Evolutionary conservation across 2,113 vertebrate species (phyloP), one percentile per base, ranked within the genome.

Genomic region (Neolamprologus sp.): DNA sequence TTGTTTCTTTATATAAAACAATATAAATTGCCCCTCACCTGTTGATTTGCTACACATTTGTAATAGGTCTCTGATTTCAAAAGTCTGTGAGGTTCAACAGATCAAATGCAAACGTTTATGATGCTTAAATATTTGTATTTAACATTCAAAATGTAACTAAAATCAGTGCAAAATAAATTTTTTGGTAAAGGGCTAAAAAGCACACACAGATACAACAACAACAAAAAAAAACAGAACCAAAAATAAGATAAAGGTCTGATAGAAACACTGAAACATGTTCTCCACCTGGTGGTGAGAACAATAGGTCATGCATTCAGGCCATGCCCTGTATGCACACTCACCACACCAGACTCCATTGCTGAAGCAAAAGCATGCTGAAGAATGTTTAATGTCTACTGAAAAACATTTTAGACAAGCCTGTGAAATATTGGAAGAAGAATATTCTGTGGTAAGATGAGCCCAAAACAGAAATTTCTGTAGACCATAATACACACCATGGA

Each of bases 201-300:
- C 53, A 55, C 53, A 26, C 54, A 57, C 12, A 26, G 2, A 55
- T 7, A 54, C 1, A n/a, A n/a, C n/a, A n/a, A n/a, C n/a, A n/a
- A n/a, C n/a, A 12, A 13, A 55, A n/a, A 23, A 54, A 13, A 7
- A 1, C 7, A 57, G 12, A 26, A 57, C 12, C 54, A 57, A 57
- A 26, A 14, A 26, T 28, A 57, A 9, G 23, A 57, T 16, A 28
- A 16, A 26, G 9, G 10, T 13, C 33, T n/a, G 30, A 65, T n/a
- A n/a, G 30, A 35, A 35, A 65, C 30, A 65, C 17, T n/a, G 17
- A 65, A 63, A 49, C 86, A 5, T 26, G 73, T 45, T 40, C 88
- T 45, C 93, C 91, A 28, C 88, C 91, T 73, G 81, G 85, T 91
- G 91, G 92, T 83, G 19, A 80, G 81, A 81, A 28, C 55, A 16